Percentiles rank a stretch among this genome's conserved stretches.
Evolutionary conservation across 2,888 invertebrate genomes (phyloP).

Genomic region (Metallyticus violacea): DNA sequence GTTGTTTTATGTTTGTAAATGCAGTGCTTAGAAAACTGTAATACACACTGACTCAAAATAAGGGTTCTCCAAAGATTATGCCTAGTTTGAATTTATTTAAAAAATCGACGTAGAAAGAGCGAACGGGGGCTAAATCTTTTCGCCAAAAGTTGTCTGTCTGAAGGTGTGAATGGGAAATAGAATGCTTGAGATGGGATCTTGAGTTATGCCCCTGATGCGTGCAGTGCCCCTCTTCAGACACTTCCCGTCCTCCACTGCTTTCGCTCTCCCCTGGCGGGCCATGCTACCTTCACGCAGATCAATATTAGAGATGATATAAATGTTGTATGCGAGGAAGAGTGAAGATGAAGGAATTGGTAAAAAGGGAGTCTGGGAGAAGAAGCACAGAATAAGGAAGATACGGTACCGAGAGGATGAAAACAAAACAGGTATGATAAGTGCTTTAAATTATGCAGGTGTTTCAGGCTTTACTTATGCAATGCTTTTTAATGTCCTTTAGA

Average conservation of each 20-base stretch:
- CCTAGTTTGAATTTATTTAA: no score
- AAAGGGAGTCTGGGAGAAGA: neutral
- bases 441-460: no score
- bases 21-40: no score
- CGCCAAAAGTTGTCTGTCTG: neutral
- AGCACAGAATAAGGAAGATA: no score
- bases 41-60: no score
- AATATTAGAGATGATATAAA: slow-evolving; percentile 27
- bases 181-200: neutral
- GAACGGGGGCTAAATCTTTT: neutral
- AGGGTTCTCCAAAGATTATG: no score
- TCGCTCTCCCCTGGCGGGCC: neutral
- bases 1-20: no score
- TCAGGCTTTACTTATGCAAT: neutral
- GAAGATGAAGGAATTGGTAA: neutral
- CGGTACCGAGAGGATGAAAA: neutral
- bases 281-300: slow-evolving; percentile 12
- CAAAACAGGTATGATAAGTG: neutral
- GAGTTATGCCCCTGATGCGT: neutral
- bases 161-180: neutral
- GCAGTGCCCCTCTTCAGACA: neutral
- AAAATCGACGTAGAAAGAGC: neutral
- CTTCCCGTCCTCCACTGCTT: slow-evolving; percentile 8
- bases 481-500: no score
- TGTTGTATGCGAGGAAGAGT: slow-evolving; percentile 7